Conservation (phyloP, 2,888 invertebrate species). For the Luperina testacea region DNA sequence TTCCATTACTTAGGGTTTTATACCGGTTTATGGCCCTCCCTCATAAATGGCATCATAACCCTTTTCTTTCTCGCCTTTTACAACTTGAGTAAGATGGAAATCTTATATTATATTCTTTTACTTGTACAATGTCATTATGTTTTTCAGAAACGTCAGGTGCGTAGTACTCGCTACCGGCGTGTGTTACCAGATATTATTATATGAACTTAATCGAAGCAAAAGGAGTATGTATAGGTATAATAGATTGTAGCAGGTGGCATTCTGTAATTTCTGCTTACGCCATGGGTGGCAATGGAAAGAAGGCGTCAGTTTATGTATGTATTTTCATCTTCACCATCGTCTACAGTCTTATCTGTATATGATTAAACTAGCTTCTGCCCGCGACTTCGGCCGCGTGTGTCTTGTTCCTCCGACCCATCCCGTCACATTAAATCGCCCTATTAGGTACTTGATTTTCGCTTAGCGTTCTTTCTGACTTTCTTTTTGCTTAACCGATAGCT, state of each 20-base stretch:
- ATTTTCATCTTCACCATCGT: too few species aligned
- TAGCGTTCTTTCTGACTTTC: too few species aligned
- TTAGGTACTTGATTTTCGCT: too few species aligned
- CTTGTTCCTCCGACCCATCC: too few species aligned
- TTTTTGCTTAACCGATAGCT: too few species aligned
- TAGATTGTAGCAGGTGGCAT: neutral
- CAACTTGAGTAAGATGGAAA: constrained; percentile 27
- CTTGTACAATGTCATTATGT: neutral
- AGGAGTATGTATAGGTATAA: neutral
- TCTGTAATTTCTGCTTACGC: neutral
- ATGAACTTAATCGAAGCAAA: neutral
- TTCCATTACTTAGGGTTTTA: constrained; percentile 39
- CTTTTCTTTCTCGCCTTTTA: constrained; percentile 34
- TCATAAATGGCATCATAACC: constrained; percentile 46
- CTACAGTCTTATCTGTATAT: too few species aligned
- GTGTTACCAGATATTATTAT: neutral
- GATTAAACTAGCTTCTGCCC: too few species aligned
- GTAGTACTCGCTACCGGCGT: neutral
- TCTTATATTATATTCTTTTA: neutral
- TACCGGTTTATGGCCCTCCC: constrained; percentile 32
- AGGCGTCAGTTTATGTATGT: neutral
- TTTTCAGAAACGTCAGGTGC: neutral
- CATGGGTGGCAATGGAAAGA: neutral
- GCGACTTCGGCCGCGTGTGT: too few species aligned
- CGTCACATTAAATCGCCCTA: too few species aligned